phyloP scores from a whole-genome alignment of 2,888 invertebrate genomes.

The Mythimna ferrago region DNA sequence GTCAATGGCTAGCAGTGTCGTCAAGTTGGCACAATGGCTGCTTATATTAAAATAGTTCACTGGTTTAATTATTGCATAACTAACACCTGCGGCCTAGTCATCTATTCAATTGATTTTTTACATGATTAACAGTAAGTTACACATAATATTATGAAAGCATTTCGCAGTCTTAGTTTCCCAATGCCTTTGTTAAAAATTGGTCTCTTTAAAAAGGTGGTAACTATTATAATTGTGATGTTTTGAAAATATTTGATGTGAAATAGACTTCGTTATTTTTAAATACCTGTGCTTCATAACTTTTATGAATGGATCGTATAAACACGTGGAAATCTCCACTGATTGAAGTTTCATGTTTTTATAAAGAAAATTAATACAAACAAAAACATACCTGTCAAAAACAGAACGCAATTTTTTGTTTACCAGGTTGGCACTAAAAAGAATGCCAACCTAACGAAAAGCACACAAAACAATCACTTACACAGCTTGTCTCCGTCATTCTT shows the following conservation, averaged over 20 bases:
- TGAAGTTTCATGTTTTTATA: no score
- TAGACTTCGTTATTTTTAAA: slow-evolving; percentile 43
- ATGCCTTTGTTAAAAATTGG: slow-evolving; percentile 66
- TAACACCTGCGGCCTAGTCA: slow-evolving; percentile 74
- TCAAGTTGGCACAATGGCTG: slow-evolving; percentile 74
- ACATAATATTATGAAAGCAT: slow-evolving; percentile 66
- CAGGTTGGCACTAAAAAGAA: neutral
- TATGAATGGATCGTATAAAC: slow-evolving; percentile 8
- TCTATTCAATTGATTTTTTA: slow-evolving; percentile 66
- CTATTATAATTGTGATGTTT: slow-evolving; percentile 56
- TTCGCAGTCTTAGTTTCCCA: slow-evolving; percentile 58
- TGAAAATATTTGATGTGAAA: slow-evolving; percentile 54
- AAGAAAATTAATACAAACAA: neutral
- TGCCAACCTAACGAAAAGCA: slow-evolving; percentile 20
- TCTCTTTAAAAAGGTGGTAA: slow-evolving; percentile 53
- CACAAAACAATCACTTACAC: neutral
- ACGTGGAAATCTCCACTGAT: neutral
- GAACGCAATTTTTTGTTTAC: slow-evolving; percentile 11
- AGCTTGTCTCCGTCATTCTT: slow-evolving; percentile 18
- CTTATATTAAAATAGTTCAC: slow-evolving; percentile 83
- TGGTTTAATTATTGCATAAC: slow-evolving; percentile 73
- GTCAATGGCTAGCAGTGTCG: slow-evolving; percentile 68
- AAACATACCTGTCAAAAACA: neutral
- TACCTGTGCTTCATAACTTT: slow-evolving; percentile 43
- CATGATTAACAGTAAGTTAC: slow-evolving; percentile 64